Evolutionary conservation across 2,888 invertebrate species (phyloP), one percentile per base, ranked within the genome.

Genomic region (Graphium colonna): DNA sequence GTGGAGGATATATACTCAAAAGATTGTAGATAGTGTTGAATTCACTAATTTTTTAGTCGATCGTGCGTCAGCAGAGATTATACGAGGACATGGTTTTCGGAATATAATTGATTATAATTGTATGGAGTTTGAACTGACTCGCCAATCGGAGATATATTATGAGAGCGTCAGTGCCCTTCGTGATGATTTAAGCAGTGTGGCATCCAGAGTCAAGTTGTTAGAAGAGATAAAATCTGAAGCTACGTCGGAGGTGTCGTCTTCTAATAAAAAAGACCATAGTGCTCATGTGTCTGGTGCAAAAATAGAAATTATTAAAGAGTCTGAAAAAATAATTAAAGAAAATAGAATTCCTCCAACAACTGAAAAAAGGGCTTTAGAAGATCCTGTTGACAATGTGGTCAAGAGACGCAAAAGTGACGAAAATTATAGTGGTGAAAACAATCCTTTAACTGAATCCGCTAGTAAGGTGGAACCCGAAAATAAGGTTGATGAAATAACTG

Each of bases 101-200:
- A 88, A 88, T 57, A 72, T 86, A 0, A 80, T 88, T 28, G 86
- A 88, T 59, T 87, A 87, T 44, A 67, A 68, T 8, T 80, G 80
- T 55, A 87, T 86, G 72, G 84, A 86, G 10, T 87, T 88, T 57
- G 86, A 87, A 55, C 36, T 87, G n/a, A 78, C 74, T 7, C 86
- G 82, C 0, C 83, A 77, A 40, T 79, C 76, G 0, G 86, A 87
- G 58, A 82, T 87, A 38, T 88, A 88, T 60, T 82, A 79, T 41
- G 83, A 86, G 59, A 78, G 76, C 43, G 65, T 83, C 2, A 75
- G 77, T 13, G 77, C 76, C 17, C 65, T 78, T 59, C 75, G 77
- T 0, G 82, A 84, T 44, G 82, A 85, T 58, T 49, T 87, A 12
- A 70, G 73, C 7, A 85, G 85, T 51, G 72, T 86, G 0, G 71